Percentiles rank a stretch among this genome's conserved stretches.
phyloP scores from a whole-genome alignment of 53 echinoderm and acorn worm species.

The Zoroaster sp. region DNA sequence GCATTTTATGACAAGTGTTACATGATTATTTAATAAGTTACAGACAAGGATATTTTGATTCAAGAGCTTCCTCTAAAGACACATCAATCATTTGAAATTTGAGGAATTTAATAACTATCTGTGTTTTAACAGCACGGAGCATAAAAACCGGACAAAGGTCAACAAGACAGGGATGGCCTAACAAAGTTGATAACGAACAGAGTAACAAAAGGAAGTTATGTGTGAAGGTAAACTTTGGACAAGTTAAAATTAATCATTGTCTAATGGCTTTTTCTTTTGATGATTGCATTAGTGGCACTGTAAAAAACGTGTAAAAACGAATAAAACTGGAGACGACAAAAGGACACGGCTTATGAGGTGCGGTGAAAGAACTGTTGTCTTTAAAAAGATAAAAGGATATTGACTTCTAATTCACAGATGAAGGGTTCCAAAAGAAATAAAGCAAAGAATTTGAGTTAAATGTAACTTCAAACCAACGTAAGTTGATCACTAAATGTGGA shows the following conservation, averaged over 20 bases:
- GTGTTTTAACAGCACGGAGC: background rate
- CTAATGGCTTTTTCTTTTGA: background rate
- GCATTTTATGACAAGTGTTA: background rate
- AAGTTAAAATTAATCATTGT: conserved; percentile 34
- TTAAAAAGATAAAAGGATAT: no score
- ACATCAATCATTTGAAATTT: background rate
- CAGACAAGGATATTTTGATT: background rate
- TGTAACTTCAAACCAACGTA: no score
- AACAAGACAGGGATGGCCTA: background rate
- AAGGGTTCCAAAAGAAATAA: no score
- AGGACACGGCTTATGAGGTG: background rate
- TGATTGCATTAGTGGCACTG: background rate
- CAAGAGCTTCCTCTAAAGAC: background rate
- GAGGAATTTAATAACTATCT: background rate
- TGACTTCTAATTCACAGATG: no score
- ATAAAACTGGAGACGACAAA: background rate
- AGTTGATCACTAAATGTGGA: no score
- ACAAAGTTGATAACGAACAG: background rate
- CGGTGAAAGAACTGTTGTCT: no score
- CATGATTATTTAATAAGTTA: background rate
- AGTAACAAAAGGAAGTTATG: background rate
- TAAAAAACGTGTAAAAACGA: background rate
- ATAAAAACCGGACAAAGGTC: background rate
- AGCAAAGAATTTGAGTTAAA: no score
- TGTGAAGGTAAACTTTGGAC: conserved; percentile 1